phyloP scores from a whole-genome alignment of 2,888 invertebrate species.

The Iselma pallidipennis region DNA sequence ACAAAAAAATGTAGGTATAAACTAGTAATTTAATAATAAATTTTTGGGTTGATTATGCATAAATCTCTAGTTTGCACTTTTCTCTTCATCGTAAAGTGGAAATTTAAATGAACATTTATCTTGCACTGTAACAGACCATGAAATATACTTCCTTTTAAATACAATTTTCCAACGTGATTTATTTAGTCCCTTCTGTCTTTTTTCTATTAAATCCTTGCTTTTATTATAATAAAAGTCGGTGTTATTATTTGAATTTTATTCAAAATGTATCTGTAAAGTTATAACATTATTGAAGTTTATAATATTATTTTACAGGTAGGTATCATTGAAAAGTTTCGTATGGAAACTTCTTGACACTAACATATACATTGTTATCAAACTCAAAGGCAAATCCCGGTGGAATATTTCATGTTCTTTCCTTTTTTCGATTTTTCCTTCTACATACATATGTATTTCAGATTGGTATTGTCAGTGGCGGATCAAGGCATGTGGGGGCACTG shows the following conservation, averaged over 20 bases:
- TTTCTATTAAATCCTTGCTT: not conserved
- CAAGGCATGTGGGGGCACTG: too few species aligned
- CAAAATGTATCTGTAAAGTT: not conserved
- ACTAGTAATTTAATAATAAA: not conserved
- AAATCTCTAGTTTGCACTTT: not conserved
- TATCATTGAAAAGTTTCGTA: not conserved
- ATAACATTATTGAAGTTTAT: not conserved
- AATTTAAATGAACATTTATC: constrained; percentile 1
- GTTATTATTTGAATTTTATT: not conserved
- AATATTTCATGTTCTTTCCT: not conserved
- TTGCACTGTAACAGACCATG: not conserved
- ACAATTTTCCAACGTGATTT: not conserved
- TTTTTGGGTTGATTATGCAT: not conserved
- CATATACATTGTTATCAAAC: not conserved
- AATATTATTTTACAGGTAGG: not conserved
- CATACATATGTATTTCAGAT: not conserved
- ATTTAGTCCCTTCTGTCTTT: not conserved
- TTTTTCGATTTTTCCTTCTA: not conserved
- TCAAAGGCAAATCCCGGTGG: not conserved
- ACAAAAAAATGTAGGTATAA: not conserved
- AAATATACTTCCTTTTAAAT: not conserved
- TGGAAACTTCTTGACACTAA: not conserved
- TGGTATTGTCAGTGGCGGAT: not conserved
- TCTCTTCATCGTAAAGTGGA: not conserved
- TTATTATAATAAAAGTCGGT: not conserved